A percentile compares a stretch with the other conserved stretches of the same genome.
These are phyloP conservation scores for Ostrea denselamellosa DNA, from an alignment of 1,140 invertebrate genomes.

Conservation along the genomic window DNA sequence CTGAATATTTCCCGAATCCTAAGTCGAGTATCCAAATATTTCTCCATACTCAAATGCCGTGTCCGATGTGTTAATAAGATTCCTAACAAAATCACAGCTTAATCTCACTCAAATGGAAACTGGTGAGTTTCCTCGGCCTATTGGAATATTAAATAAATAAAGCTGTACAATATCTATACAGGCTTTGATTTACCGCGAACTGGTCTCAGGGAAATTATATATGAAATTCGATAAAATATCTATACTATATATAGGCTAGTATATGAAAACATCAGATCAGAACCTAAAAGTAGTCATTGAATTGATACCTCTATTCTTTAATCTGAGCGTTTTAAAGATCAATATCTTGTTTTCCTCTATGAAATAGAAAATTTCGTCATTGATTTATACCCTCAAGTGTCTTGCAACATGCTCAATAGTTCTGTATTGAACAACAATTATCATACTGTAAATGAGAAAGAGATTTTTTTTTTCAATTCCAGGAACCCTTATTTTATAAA, in stretches of 20 bases:
- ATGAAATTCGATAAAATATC: slow-evolving; percentile 26
- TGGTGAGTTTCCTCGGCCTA: background rate
- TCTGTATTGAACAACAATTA: slow-evolving; percentile 16
- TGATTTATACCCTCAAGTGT: slow-evolving; percentile 12
- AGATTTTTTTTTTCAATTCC: background rate
- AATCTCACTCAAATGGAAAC: background rate
- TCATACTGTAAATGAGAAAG: background rate
- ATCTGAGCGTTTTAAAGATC: slow-evolving; percentile 21
- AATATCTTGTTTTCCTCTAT: slow-evolving; percentile 17
- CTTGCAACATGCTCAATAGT: slow-evolving; percentile 9
- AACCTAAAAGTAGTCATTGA: slow-evolving; percentile 7
- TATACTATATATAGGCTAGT: background rate
- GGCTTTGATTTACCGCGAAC: background rate
- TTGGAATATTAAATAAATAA: background rate
- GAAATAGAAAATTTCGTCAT: slow-evolving; percentile 13
- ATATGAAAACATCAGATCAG: background rate
- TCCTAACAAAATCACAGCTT: background rate
- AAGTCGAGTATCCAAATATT: slow-evolving; percentile 38
- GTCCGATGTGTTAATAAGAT: background rate
- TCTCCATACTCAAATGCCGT: slow-evolving; percentile 6
- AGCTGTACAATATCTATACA: background rate
- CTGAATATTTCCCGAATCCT: slow-evolving; percentile 36
- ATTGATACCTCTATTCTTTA: slow-evolving; percentile 32
- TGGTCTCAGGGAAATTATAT: background rate
- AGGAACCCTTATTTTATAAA: background rate